Conservation (phyloP, 1,140 invertebrate genomes). For the Anthonomus grandis region DNA sequence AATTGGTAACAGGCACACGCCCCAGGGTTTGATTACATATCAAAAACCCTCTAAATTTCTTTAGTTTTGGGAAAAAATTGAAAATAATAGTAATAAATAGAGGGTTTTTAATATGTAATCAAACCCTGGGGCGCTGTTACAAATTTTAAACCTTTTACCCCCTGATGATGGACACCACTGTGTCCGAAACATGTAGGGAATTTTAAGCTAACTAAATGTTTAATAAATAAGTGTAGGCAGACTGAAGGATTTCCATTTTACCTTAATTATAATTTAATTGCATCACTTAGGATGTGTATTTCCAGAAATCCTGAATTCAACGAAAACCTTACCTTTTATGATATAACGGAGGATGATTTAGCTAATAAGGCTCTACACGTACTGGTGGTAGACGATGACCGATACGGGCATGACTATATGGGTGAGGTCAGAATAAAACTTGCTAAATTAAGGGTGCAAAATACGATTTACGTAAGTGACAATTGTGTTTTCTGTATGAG, state of each 20-base stretch:
- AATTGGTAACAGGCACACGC: too few species aligned
- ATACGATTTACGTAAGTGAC: slow-evolving; percentile 51
- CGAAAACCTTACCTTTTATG: slow-evolving; percentile 87
- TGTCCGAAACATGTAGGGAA: too few species aligned
- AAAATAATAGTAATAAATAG: too few species aligned
- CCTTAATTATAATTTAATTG: slow-evolving; percentile 58
- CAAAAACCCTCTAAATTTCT: too few species aligned
- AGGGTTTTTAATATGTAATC: too few species aligned
- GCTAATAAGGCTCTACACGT: slow-evolving; percentile 69
- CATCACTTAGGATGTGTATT: too few species aligned
- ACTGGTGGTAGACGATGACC: slow-evolving; percentile 77
- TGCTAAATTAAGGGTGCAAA: slow-evolving; percentile 60
- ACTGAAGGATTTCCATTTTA: too few species aligned
- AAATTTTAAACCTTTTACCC: not conserved
- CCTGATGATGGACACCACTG: not conserved
- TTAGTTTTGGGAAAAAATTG: too few species aligned
- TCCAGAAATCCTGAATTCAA: slow-evolving; percentile 87
- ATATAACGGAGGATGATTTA: slow-evolving; percentile 78
- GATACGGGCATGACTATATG: slow-evolving; percentile 79
- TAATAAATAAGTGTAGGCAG: too few species aligned
- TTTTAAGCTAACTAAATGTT: too few species aligned
- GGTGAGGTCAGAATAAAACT: slow-evolving; percentile 71
- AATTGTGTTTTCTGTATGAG: not conserved
- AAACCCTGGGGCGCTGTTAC: too few species aligned
- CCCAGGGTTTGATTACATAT: too few species aligned